phyloP scores from a whole-genome alignment of 1,140 invertebrate genomes.

The Physella acuta region DNA sequence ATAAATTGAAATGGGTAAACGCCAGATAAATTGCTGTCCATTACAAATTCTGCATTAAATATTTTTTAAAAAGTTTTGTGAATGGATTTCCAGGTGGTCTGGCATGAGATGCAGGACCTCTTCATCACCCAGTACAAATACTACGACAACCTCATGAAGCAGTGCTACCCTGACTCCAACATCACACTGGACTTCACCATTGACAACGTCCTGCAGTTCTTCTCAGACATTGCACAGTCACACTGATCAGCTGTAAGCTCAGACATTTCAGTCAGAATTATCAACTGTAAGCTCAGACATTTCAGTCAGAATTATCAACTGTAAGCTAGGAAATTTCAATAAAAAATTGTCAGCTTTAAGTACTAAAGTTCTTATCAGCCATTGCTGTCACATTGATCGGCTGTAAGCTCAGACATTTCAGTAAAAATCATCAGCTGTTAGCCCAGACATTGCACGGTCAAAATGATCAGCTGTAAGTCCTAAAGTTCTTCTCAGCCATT shows the following conservation, averaged over 20 bases:
- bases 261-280: background rate
- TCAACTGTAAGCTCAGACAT: background rate
- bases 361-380: too few relatives aligned
- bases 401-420: too few relatives aligned
- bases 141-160: constrained; percentile 88
- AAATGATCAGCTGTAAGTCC: too few relatives aligned
- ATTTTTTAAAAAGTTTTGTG: background rate
- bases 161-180: constrained; percentile 95
- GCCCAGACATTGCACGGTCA: too few relatives aligned
- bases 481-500: too few relatives aligned
- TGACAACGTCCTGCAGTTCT: constrained; percentile 91
- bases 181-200: constrained; percentile 95
- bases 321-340: background rate
- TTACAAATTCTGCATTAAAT: too few relatives aligned
- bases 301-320: background rate
- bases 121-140: constrained; percentile 96
- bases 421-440: too few relatives aligned
- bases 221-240: constrained; percentile 97
- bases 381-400: too few relatives aligned
- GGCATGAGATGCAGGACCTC: constrained; percentile 99
- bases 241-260: constrained; percentile 66
- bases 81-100: constrained; percentile 75
- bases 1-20: too few relatives aligned
- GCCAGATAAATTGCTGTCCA: too few relatives aligned
- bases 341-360: background rate